Base-by-base conservation (phyloP, 2,888 invertebrate genomes). In the Mallateleia sp. region DNA sequence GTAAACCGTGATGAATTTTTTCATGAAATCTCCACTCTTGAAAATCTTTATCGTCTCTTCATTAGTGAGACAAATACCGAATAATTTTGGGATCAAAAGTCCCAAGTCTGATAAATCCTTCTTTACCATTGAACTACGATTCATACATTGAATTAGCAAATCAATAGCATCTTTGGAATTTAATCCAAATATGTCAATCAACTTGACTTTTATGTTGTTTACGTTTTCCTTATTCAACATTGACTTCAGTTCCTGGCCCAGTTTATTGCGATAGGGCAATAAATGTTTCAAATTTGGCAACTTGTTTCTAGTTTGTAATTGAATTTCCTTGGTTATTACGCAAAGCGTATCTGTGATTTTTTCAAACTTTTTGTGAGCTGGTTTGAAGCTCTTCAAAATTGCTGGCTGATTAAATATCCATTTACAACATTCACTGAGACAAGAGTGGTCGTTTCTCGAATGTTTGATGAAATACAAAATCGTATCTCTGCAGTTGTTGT, bases 31-130 rank as follows among this genome's bases (percentile, higher is more conserved):
- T 60, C 78, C 85, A 38, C 92, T 84, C 15, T 94, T 77, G 20
- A 85, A 72, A 18, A 60, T 58, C 7, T 32, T 56, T 20, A 28
- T 42, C n/a, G 25, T 8, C 22, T 6, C 28, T 88, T 72, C 38
- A 85, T 60, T 24, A 95, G 95, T 91, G 96, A 96, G 50, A 96
- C 85, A 88, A 74, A 91, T 83, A 83, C 96, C 93, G 22, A 97
- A 95, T 91, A 97, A 97, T 88, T 95, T 95, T n/a, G 96, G 94
- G 11, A 97, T 92, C 0, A 96, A 93, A 7, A 94, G 93, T 89
- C 97, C 97, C 83, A 97, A 93, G 69, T 95, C 94, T 0, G 96
- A 96, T 25, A 97, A 85, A 50, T 92, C 75, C n/a, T n/a, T n/a
- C n/a, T n/a, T n/a, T n/a, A n/a, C n/a, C n/a, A n/a, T n/a, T n/a